Evolutionary conservation across 2,888 invertebrate species (phyloP), one percentile per base, ranked within the genome.

Genomic region (Napeogenes sylphis): DNA sequence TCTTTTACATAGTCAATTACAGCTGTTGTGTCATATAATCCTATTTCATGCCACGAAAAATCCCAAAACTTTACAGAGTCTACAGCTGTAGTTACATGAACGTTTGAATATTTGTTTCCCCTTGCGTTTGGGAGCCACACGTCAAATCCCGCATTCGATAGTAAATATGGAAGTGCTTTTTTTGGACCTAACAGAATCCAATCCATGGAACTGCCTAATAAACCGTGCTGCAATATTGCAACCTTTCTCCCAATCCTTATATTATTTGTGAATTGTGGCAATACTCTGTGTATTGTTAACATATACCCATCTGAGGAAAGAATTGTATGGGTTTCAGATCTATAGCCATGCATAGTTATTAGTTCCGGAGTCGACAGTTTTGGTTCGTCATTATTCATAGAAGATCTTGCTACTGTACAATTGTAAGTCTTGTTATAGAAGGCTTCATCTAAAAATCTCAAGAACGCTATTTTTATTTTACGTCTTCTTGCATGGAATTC

Each of bases 91-190:
- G 32, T 70, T 1, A 65, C 54, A 62, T 80, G 77, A 4, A 61
- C 61, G 62, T 62, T 79, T 21, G 81, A 80, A 64, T 82, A 84
- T 68, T 71, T 75, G 59, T 79, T 84, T 21, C 83, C 81, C 65
- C 82, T 75, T 5, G 78, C 78, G 62, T 92, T 92, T 10, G 87
- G 79, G 83, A 82, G 89, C 94, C 85, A 95, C 0, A 92, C 90
- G 66, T 92, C 91, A 67, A 84, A 91, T 8, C 90, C 88, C 4
- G 80, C 78, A 59, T 93, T 81, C 82, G 88, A 80, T 84, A 94
- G 58, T 45, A 80, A 63, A 66, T 78, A 82, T 0, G 82, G 78
- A 4, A 84, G 64, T 10, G 78, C 70, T 61, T 67, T 70, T n/a
- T 73, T 69, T 21, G 74, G 67, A 3, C 80, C 80, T 33, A 80